A percentile compares a stretch with the other conserved stretches of the same genome.
These are phyloP conservation scores for Zoanthus solanderi DNA, from an alignment of 92 coral and sea anemone species.

Conservation along the genomic window DNA sequence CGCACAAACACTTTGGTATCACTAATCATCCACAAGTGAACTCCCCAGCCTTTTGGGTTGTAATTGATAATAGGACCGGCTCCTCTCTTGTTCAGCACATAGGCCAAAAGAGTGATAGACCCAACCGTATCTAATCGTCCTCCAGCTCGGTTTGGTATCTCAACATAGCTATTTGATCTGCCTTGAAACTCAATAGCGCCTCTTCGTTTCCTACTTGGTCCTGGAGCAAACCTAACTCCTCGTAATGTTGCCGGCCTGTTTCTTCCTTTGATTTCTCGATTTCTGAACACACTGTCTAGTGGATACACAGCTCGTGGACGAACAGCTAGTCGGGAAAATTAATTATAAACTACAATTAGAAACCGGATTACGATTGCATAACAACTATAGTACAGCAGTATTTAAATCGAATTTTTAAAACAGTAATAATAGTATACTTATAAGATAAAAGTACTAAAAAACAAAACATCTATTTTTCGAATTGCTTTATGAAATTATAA, in stretches of 20 bases:
- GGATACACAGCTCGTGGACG: constrained; percentile 41
- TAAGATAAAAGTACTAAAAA: no score
- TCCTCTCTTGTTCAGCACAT: constrained; percentile 7
- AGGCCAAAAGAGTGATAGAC: constrained; percentile 32
- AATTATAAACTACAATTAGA: no score
- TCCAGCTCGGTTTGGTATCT: constrained; percentile 21
- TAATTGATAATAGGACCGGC: constrained; percentile 23
- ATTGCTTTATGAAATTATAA: no score
- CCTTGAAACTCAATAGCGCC: constrained; percentile 22
- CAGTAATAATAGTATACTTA: no score
- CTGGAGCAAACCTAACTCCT: constrained; percentile 17
- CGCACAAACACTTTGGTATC: constrained; percentile 8
- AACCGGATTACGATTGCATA: no score
- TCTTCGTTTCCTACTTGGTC: constrained; percentile 10
- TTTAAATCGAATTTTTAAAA: no score
- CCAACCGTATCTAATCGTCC: constrained; percentile 7
- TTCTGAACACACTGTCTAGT: not conserved
- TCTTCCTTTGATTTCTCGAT: not conserved
- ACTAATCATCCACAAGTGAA: constrained; percentile 19
- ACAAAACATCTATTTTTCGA: no score
- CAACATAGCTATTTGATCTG: constrained; percentile 35
- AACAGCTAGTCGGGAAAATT: constrained; percentile 2
- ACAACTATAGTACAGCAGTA: no score
- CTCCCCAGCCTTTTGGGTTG: constrained; percentile 33
- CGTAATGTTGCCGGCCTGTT: constrained; percentile 2